Evolutionary conservation across 2,797 vertebrate genomes (phyloP).

Genomic region (Dendrocincla tyrannina): DNA sequence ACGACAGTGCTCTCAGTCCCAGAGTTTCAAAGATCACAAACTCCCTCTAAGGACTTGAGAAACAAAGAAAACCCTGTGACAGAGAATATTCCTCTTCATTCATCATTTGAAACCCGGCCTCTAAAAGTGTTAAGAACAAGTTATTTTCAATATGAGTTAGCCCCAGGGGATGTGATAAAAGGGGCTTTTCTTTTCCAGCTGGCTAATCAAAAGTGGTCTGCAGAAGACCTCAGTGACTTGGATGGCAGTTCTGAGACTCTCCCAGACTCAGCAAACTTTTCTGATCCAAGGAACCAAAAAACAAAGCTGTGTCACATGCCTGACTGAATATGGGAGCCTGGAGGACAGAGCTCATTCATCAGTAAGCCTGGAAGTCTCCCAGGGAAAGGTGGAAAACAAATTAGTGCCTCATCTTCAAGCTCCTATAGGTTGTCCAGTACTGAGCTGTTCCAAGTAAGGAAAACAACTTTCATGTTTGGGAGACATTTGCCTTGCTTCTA

Average conservation of each 20-base stretch:
- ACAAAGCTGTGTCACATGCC: background rate
- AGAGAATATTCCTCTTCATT: constrained; percentile 38
- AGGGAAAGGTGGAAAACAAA: constrained; percentile 12
- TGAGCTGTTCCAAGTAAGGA: background rate
- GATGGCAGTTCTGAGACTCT: background rate
- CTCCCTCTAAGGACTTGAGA: background rate
- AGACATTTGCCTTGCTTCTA: background rate
- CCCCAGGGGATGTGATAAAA: constrained; percentile 25
- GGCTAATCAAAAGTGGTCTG: constrained; percentile 19
- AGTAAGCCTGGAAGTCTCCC: constrained; percentile 10
- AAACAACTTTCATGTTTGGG: background rate
- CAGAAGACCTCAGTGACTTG: constrained; percentile 24
- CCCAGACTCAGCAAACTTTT: constrained; percentile 23
- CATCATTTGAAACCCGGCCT: constrained; percentile 24
- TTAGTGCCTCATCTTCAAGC: constrained; percentile 5
- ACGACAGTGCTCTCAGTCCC: background rate
- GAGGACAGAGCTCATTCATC: constrained; percentile 6
- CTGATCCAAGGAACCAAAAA: constrained; percentile 13
- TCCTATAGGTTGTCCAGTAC: background rate
- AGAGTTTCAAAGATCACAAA: background rate
- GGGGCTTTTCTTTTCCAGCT: constrained; percentile 33
- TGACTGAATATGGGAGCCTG: background rate
- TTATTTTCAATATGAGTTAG: constrained; percentile 36
- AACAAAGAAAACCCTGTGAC: background rate
- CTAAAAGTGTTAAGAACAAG: constrained; percentile 20